Conservation (phyloP, 2,113 vertebrate species). For the Brachyhypopomus gauderio region DNA sequence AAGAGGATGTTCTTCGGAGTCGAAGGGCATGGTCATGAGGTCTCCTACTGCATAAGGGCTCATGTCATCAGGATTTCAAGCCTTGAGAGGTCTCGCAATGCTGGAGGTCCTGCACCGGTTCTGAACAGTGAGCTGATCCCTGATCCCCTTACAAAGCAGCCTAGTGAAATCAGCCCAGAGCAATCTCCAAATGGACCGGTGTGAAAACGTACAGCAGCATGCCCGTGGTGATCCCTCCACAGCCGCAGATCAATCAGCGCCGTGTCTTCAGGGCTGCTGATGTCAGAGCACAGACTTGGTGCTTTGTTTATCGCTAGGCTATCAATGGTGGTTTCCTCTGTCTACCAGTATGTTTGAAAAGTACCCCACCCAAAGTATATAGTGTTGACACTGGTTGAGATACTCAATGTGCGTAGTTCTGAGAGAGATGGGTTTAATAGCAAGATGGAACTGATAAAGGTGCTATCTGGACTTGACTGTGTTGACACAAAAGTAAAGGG, state of each 20-base stretch:
- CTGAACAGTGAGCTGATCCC: background rate
- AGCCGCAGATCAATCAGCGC: constrained; percentile 23
- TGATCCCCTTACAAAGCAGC: background rate
- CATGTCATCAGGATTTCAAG: background rate
- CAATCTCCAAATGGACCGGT: constrained; percentile 34
- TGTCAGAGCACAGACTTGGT: constrained; percentile 10
- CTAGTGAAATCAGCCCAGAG: constrained; percentile 16
- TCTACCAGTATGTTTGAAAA: background rate
- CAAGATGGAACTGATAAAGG: background rate
- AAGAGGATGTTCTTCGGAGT: background rate
- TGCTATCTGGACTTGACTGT: background rate
- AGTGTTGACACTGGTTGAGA: background rate
- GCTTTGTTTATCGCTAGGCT: constrained; percentile 12
- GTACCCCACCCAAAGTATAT: background rate
- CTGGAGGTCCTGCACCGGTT: background rate
- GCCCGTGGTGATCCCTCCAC: constrained; percentile 7
- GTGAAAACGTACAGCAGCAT: constrained; percentile 3
- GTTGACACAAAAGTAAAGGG: too few species aligned
- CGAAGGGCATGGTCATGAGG: background rate
- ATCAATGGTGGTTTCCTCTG: constrained; percentile 11
- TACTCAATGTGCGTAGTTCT: background rate
- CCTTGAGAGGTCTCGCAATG: background rate
- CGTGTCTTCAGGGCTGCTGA: background rate
- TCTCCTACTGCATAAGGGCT: background rate
- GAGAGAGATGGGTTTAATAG: background rate